phyloP scores from a whole-genome alignment of 2,797 vertebrate species.

The Clarias platycephalus region DNA sequence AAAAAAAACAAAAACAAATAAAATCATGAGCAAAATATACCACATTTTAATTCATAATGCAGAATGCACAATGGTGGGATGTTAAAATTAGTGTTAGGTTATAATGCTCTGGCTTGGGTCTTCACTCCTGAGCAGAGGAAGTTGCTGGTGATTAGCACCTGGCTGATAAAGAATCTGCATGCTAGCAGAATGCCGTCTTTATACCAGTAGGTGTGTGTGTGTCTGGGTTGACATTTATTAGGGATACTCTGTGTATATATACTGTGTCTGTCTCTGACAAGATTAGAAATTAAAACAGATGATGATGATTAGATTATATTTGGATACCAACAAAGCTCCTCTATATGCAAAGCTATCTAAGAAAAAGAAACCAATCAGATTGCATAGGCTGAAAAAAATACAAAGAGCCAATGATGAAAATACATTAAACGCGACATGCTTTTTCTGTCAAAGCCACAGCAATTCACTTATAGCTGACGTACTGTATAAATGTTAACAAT shows the following conservation, averaged over 20 bases:
- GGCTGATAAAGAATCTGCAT: slow-evolving; percentile 8
- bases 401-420: not conserved
- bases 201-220: slow-evolving; percentile 13
- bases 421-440: slow-evolving; percentile 5
- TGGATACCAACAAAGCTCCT: slow-evolving; percentile 46
- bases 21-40: not conserved
- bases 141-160: not conserved
- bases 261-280: slow-evolving; percentile 18
- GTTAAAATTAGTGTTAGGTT: not conserved
- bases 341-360: slow-evolving; percentile 16
- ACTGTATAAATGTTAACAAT: not conserved
- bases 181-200: not conserved
- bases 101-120: not conserved
- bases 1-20: not conserved
- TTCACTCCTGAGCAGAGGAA: not conserved
- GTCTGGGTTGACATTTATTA: slow-evolving; percentile 13
- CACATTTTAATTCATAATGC: not conserved
- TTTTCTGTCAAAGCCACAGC: not conserved
- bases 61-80: not conserved
- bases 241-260: not conserved
- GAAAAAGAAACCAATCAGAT: slow-evolving; percentile 33
- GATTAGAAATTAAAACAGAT: slow-evolving; percentile 14
- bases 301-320: slow-evolving; percentile 52
- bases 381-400: not conserved
- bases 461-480: not conserved